Percentiles rank a stretch among this genome's conserved stretches.
These are phyloP conservation scores for Xanthia togata DNA, from an alignment of 2,888 invertebrate species.

Conservation along the genomic window DNA sequence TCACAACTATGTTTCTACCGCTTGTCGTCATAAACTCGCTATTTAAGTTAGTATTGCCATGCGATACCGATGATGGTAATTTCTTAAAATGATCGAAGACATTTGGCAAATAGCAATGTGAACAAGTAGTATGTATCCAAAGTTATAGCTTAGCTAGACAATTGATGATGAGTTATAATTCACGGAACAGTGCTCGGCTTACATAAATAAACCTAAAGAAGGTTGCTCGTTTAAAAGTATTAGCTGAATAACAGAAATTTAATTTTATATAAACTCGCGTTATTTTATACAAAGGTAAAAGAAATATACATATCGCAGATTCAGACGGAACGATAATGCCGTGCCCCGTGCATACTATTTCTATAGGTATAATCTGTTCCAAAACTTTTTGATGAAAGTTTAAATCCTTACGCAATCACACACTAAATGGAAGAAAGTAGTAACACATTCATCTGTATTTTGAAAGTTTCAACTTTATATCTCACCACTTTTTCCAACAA, in stretches of 20 bases:
- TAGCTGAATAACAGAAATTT: neutral
- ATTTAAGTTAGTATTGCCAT: constrained; percentile 21
- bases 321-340: neutral
- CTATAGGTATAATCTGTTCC: neutral
- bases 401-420: neutral
- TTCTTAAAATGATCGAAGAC: constrained; percentile 12
- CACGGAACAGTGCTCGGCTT: constrained; percentile 6
- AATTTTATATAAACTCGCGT: neutral
- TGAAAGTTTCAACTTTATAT: neutral
- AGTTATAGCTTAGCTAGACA: constrained; percentile 3
- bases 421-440: neutral
- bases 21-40: neutral
- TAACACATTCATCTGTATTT: neutral
- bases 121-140: constrained; percentile 5
- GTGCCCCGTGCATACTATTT: neutral
- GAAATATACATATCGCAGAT: neutral
- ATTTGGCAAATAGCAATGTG: neutral
- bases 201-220: neutral
- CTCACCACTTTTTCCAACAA: neutral
- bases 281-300: neutral
- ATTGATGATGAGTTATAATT: neutral
- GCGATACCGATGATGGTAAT: neutral
- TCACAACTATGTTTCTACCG: constrained; percentile 34
- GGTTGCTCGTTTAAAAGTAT: neutral
- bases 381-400: neutral